These are phyloP conservation scores for Aradus depressus DNA, from an alignment of 2,888 invertebrate species.

Conservation along the genomic window DNA sequence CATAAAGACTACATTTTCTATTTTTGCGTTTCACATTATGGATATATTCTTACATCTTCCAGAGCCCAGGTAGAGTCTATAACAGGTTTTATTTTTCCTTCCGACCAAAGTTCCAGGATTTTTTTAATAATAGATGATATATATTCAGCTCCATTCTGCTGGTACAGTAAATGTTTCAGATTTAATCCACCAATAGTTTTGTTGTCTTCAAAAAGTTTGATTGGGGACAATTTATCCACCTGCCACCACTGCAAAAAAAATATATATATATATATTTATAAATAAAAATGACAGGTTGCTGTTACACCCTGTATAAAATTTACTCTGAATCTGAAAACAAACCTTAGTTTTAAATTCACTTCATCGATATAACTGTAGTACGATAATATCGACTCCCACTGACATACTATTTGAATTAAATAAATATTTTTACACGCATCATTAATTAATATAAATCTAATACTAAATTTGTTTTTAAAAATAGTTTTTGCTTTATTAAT, in stretches of 20 bases:
- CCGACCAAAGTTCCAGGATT: conserved; percentile 62
- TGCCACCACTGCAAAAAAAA: conserved; percentile 67
- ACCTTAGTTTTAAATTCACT: too few species aligned
- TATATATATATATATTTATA: too few species aligned
- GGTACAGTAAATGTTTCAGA: conserved; percentile 70
- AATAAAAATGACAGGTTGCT: conserved; percentile 8
- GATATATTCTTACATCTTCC: conserved; percentile 58
- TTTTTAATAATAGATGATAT: conserved; percentile 58
- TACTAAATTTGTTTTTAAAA: too few species aligned
- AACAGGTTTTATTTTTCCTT: conserved; percentile 67
- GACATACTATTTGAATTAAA: too few species aligned
- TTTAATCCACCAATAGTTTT: conserved; percentile 73
- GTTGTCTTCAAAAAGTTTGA: conserved; percentile 82
- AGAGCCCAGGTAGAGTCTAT: conserved; percentile 80
- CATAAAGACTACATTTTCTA: too few species aligned
- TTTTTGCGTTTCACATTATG: too few species aligned
- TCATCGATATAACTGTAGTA: too few species aligned
- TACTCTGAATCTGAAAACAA: too few species aligned
- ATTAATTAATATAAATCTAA: too few species aligned
- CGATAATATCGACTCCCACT: too few species aligned
- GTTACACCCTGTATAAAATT: background rate
- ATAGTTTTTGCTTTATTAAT: too few species aligned
- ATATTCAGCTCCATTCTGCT: conserved; percentile 58
- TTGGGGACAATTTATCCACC: conserved; percentile 79
- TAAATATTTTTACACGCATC: too few species aligned